A percentile compares a stretch with the other conserved stretches of the same genome.
Conservation (phyloP, 2,888 invertebrate species). For the Tridacna crocea region DNA sequence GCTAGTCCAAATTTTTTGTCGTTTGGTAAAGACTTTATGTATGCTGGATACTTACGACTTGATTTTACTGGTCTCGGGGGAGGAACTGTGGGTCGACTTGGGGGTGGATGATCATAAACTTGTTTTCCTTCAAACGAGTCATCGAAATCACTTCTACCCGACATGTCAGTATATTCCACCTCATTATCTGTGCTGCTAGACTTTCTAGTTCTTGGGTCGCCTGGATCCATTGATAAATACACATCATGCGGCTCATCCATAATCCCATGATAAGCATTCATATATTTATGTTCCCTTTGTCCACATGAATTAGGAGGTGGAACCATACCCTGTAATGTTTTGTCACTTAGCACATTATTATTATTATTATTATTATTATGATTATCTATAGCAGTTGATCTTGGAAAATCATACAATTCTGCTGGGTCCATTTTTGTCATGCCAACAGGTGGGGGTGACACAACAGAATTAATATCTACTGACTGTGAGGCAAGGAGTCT, state of each 20-base stretch:
- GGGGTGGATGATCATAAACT: constrained; percentile 66
- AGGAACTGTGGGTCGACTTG: constrained; percentile 57
- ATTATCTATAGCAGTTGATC: constrained; percentile 36
- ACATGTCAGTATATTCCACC: constrained; percentile 67
- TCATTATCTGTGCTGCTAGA: constrained; percentile 61
- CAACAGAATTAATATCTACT: constrained; percentile 66
- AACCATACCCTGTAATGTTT: constrained; percentile 51
- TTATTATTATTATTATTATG: constrained; percentile 56
- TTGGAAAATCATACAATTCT: constrained; percentile 67
- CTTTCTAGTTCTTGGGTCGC: constrained; percentile 36
- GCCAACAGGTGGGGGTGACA: constrained; percentile 44
- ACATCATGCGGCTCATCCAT: constrained; percentile 53
- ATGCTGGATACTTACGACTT: constrained; percentile 27
- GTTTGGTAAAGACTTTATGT: not conserved
- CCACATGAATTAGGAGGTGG: constrained; percentile 65
- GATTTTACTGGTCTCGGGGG: constrained; percentile 58
- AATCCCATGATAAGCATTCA: constrained; percentile 67
- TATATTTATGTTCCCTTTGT: constrained; percentile 64
- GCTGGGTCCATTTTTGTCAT: constrained; percentile 56
- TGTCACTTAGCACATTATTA: constrained; percentile 44
- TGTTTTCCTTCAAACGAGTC: constrained; percentile 50
- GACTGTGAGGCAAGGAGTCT: constrained; percentile 47
- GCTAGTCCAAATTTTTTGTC: not conserved
- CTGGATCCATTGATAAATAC: constrained; percentile 65
- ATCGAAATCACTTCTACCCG: constrained; percentile 55